A percentile compares a stretch with the other conserved stretches of the same genome.
Evolutionary conservation across 2,113 vertebrate species (phyloP).

Genomic region (Neotoma lepida): DNA sequence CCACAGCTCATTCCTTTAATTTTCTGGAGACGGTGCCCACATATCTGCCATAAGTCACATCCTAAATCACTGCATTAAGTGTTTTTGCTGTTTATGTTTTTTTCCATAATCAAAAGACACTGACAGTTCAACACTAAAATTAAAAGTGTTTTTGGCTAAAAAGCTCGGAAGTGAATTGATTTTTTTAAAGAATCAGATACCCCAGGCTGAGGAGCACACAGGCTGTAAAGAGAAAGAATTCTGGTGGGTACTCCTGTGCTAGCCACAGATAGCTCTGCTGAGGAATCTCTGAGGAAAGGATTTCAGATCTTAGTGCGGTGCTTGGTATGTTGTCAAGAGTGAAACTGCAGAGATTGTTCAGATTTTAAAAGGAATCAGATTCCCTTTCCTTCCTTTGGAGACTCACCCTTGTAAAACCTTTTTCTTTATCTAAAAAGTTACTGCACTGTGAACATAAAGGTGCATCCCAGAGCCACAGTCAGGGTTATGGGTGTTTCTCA

Average conservation of each 20-base stretch:
- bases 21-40: neutral
- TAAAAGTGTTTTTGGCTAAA: constrained; percentile 21
- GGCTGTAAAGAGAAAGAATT: neutral
- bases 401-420: constrained; percentile 26
- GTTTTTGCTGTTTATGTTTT: constrained; percentile 17
- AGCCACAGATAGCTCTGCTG: neutral
- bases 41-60: constrained; percentile 36
- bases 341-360: constrained; percentile 23
- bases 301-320: neutral
- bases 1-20: constrained; percentile 18
- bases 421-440: constrained; percentile 47
- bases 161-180: neutral
- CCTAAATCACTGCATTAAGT: neutral
- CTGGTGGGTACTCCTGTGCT: neutral
- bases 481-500: constrained; percentile 16
- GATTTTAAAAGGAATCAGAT: neutral
- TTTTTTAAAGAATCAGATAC: neutral
- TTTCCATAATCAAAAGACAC: constrained; percentile 33
- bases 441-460: neutral
- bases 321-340: neutral
- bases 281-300: constrained; percentile 9
- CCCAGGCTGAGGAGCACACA: neutral
- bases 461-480: neutral
- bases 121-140: constrained; percentile 32
- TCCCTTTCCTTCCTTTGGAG: constrained; percentile 43